Conservation (phyloP, 1,140 invertebrate genomes). For the Cydia splendana region DNA sequence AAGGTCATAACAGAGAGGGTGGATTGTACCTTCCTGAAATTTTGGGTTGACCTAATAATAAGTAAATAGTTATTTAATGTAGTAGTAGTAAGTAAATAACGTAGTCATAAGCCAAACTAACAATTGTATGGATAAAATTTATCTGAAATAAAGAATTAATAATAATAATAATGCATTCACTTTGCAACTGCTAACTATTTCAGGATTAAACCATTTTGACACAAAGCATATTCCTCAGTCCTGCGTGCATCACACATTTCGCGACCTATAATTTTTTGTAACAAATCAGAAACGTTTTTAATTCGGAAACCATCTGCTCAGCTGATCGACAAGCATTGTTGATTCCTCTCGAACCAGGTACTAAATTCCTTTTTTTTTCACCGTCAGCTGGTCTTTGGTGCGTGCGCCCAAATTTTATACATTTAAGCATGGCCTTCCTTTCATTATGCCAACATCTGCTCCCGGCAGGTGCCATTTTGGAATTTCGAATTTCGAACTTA, state of each 20-base stretch:
- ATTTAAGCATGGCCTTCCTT: conserved; percentile 44
- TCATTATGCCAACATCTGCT: conserved; percentile 59
- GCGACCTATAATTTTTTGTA: conserved; percentile 1
- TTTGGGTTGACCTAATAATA: too few species aligned
- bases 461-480: conserved; percentile 59
- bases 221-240: background rate
- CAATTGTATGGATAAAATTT: too few species aligned
- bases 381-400: conserved; percentile 60
- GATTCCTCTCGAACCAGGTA: conserved; percentile 52
- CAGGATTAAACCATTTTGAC: background rate
- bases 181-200: background rate
- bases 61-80: too few species aligned
- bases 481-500: conserved; percentile 59
- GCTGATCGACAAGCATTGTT: conserved; percentile 55
- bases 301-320: conserved; percentile 42
- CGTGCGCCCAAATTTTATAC: conserved; percentile 54
- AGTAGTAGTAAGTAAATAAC: too few species aligned
- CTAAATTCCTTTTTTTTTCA: conserved; percentile 53
- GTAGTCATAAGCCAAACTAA: too few species aligned
- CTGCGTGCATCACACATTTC: background rate
- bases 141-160: too few species aligned
- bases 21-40: too few species aligned
- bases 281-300: conserved; percentile 11
- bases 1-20: too few species aligned
- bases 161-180: too few species aligned